Percentiles rank a stretch among this genome's conserved stretches.
Evolutionary conservation across 2,888 invertebrate genomes (phyloP).

Genomic region (Patella depressa): DNA sequence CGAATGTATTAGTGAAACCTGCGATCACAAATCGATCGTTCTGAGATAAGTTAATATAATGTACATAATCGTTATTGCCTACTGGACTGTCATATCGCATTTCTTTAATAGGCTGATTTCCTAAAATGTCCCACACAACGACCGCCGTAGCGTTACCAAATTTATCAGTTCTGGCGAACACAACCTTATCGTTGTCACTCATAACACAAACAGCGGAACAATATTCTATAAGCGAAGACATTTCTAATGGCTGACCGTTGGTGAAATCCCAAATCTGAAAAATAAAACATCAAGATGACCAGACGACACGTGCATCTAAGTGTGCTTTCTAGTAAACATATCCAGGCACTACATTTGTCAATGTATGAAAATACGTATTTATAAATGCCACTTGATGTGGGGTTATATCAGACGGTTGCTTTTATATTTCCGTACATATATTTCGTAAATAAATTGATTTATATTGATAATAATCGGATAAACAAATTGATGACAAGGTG

Average conservation of each 20-base stretch:
- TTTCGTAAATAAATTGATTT: too few relatives aligned
- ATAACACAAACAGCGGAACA: constrained; percentile 69
- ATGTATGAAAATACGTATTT: too few relatives aligned
- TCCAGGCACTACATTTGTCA: too few relatives aligned
- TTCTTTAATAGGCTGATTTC: constrained; percentile 67
- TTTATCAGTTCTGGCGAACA: constrained; percentile 68
- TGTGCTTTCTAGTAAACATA: too few relatives aligned
- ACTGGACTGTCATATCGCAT: constrained; percentile 67
- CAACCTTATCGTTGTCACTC: constrained; percentile 67
- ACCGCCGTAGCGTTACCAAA: constrained; percentile 69
- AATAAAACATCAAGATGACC: neutral
- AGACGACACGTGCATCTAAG: too few relatives aligned
- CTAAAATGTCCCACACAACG: constrained; percentile 69
- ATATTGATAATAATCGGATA: too few relatives aligned
- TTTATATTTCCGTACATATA: too few relatives aligned
- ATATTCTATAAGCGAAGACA: constrained; percentile 63
- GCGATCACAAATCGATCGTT: constrained; percentile 69
- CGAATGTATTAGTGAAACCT: constrained; percentile 69
- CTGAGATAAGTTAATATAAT: constrained; percentile 64
- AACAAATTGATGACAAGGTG: too few relatives aligned
- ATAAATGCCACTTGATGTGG: too few relatives aligned
- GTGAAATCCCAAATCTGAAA: constrained; percentile 70
- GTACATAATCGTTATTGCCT: constrained; percentile 68
- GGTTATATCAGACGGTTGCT: too few relatives aligned
- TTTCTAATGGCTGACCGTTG: constrained; percentile 67